Conservation (phyloP, 2,888 invertebrate genomes). For the Drosophila recens region DNA sequence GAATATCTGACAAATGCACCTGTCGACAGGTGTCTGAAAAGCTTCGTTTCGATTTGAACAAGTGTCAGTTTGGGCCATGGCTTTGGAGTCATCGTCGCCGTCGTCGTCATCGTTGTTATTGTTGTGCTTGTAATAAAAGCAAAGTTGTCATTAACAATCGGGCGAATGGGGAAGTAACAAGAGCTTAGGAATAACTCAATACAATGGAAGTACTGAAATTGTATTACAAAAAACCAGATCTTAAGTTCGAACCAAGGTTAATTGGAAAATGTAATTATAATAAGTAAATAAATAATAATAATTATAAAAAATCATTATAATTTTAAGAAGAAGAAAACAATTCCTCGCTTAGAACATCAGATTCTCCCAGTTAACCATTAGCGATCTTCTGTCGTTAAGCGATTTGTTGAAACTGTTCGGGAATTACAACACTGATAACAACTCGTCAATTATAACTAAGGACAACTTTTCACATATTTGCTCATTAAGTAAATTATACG, state of each 20-base stretch:
- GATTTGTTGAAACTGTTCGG: neutral
- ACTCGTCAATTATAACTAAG: neutral
- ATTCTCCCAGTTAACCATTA: neutral
- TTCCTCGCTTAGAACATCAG: constrained; percentile 5
- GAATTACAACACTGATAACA: constrained; percentile 8
- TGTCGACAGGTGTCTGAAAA: constrained; percentile 56
- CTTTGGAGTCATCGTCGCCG: constrained; percentile 9
- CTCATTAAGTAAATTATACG: constrained; percentile 52
- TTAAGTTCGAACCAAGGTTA: constrained; percentile 42
- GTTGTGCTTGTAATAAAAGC: constrained; percentile 53
- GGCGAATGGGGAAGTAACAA: constrained; percentile 42
- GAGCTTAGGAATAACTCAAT: constrained; percentile 2
- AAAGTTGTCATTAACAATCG: constrained; percentile 48
- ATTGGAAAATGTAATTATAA: constrained; percentile 16
- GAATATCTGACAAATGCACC: constrained; percentile 31
- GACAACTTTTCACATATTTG: constrained; percentile 48
- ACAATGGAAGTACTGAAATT: constrained; percentile 23
- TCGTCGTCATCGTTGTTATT: constrained; percentile 20
- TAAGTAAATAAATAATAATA: constrained; percentile 3
- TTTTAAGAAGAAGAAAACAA: neutral
- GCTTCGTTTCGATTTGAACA: constrained; percentile 58
- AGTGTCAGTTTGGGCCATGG: constrained; percentile 51
- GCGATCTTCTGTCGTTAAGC: neutral
- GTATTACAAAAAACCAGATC: constrained; percentile 18
- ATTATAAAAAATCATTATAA: neutral